These are phyloP conservation scores for Pachymerium ferrugineum DNA, from an alignment of 2,888 invertebrate genomes.

Conservation along the genomic window DNA sequence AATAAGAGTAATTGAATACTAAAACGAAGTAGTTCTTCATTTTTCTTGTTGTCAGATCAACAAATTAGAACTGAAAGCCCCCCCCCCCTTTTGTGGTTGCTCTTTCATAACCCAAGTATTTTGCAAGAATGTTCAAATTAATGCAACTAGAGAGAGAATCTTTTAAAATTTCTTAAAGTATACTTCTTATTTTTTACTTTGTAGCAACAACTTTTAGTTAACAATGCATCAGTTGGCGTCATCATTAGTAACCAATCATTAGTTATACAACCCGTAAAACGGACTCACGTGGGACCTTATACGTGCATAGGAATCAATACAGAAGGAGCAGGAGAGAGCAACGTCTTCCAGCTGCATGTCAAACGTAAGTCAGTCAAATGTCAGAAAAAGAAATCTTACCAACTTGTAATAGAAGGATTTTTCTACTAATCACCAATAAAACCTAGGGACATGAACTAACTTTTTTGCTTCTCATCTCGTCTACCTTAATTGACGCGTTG, in stretches of 20 bases:
- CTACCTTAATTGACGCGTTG: neutral
- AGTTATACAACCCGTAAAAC: conserved; percentile 81
- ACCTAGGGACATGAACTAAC: neutral
- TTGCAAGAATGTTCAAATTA: too few species aligned
- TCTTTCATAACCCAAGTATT: too few species aligned
- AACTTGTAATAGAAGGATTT: neutral
- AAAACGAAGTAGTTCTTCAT: too few species aligned
- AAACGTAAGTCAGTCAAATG: conserved; percentile 38
- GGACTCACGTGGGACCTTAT: conserved; percentile 78
- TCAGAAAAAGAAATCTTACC: neutral
- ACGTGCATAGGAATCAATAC: conserved; percentile 82
- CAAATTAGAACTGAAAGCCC: too few species aligned
- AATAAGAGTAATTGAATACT: too few species aligned
- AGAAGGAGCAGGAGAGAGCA: conserved; percentile 61
- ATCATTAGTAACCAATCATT: conserved; percentile 88
- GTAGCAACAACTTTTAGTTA: conserved; percentile 71
- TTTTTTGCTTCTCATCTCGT: neutral
- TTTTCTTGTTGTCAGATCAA: too few species aligned
- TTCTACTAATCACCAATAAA: conserved; percentile 12
- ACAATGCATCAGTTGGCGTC: conserved; percentile 79
- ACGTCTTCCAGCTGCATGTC: conserved; percentile 38
- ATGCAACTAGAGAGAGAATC: too few species aligned
- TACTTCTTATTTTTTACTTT: too few species aligned
- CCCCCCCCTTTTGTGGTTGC: too few species aligned
- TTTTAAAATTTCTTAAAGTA: too few species aligned